Percentiles rank a stretch among this genome's conserved stretches.
Evolutionary conservation across 2,113 vertebrate species (phyloP).

Genomic region (Plectropomus leopardus): DNA sequence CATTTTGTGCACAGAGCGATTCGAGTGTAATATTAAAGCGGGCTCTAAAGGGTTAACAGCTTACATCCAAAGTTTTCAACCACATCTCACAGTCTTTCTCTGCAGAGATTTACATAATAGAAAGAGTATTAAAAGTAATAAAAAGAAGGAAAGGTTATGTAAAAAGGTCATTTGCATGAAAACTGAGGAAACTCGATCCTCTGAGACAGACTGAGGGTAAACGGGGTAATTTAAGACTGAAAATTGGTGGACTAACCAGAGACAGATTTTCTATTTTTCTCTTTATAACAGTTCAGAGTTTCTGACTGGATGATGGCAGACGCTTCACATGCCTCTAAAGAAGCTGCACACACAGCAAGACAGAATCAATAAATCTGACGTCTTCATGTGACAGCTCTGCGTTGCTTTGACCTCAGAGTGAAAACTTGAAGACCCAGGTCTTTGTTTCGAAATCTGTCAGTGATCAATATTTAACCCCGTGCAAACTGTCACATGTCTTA

Average conservation of each 20-base stretch:
- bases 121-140: not conserved
- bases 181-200: not conserved
- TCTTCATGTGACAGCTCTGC: not conserved
- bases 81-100: not conserved
- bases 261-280: too few relatives aligned
- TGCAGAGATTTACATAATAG: not conserved
- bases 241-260: not conserved
- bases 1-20: too few relatives aligned
- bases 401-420: not conserved
- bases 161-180: not conserved
- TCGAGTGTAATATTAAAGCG: too few relatives aligned
- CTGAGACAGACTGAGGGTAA: too few relatives aligned
- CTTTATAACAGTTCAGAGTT: not conserved
- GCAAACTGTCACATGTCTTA: conserved; percentile 10
- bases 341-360: not conserved
- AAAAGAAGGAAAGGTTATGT: not conserved
- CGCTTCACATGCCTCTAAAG: not conserved
- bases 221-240: not conserved
- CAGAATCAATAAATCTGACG: not conserved
- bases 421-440: not conserved
- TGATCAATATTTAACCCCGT: not conserved
- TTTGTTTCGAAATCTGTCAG: not conserved
- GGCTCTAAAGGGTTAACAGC: too few relatives aligned
- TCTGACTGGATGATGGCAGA: not conserved
- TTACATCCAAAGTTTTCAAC: not conserved